Evolutionary conservation across 2,888 invertebrate species (phyloP).

Genomic region (Tetragnatha montana): DNA sequence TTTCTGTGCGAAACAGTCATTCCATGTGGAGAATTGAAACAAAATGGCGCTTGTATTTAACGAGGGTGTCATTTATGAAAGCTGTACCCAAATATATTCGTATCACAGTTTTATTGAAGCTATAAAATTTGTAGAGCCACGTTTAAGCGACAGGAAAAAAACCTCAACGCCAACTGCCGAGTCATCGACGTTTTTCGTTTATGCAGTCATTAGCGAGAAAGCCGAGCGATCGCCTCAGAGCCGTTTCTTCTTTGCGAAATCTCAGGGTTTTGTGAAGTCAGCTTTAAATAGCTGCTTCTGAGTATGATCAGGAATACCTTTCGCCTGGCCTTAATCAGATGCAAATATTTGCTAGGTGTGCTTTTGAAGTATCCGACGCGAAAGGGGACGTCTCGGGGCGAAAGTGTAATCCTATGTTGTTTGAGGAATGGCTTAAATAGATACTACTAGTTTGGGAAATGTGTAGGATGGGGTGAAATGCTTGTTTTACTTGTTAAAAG

Average conservation of each 20-base stretch:
- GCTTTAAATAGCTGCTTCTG: not conserved
- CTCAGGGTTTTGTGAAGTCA: not conserved
- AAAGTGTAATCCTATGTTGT: no score
- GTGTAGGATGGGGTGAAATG: no score
- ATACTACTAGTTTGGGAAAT: no score
- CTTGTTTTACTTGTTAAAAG: no score
- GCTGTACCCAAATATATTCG: not conserved
- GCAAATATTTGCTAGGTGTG: slow-evolving; percentile 1
- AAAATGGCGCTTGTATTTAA: not conserved
- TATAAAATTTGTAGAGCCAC: not conserved
- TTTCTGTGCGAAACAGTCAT: not conserved
- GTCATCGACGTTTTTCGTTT: slow-evolving; percentile 1
- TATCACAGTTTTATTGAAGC: slow-evolving; percentile 8
- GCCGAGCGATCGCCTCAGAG: not conserved
- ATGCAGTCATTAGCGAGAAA: not conserved
- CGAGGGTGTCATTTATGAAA: not conserved
- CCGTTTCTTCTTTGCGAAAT: not conserved
- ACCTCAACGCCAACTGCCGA: not conserved
- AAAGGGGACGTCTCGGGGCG: no score
- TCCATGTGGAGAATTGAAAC: not conserved
- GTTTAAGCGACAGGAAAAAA: not conserved
- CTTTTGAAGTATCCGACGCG: not conserved
- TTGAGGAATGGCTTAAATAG: no score
- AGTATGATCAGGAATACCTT: not conserved
- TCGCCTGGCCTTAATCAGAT: not conserved